phyloP scores from a whole-genome alignment of 2,888 invertebrate species.

The Tineola bisselliella region DNA sequence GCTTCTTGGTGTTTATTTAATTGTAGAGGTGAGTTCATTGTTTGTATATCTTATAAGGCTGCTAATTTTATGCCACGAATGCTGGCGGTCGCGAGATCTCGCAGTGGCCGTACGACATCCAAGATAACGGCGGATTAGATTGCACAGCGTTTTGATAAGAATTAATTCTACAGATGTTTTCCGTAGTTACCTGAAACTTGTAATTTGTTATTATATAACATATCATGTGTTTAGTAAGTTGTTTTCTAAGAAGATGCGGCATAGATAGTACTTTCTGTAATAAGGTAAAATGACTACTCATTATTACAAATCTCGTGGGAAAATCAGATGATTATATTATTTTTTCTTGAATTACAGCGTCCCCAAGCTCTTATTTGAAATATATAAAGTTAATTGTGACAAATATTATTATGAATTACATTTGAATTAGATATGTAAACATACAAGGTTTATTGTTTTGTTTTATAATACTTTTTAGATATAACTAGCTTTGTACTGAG shows the following conservation, averaged over 20 bases:
- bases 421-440: not conserved
- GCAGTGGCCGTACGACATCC: slow-evolving; percentile 24
- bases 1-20: slow-evolving; percentile 10
- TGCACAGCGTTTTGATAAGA: slow-evolving; percentile 59
- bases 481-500: too few species aligned
- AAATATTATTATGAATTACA: not conserved
- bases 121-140: slow-evolving; percentile 64
- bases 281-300: not conserved
- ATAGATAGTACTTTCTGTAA: not conserved
- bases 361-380: not conserved
- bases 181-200: not conserved
- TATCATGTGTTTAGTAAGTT: not conserved
- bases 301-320: slow-evolving; percentile 4
- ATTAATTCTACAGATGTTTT: slow-evolving; percentile 10
- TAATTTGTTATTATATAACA: not conserved
- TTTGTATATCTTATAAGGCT: not conserved
- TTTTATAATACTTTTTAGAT: not conserved
- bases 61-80: slow-evolving; percentile 45
- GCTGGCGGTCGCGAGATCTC: slow-evolving; percentile 30
- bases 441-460: not conserved
- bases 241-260: not conserved
- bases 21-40: slow-evolving; percentile 6
- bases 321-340: slow-evolving; percentile 6
- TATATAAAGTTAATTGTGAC: not conserved
- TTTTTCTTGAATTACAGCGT: not conserved